phyloP scores from a whole-genome alignment of 2,113 vertebrate genomes.

The Pteropus alecto region DNA sequence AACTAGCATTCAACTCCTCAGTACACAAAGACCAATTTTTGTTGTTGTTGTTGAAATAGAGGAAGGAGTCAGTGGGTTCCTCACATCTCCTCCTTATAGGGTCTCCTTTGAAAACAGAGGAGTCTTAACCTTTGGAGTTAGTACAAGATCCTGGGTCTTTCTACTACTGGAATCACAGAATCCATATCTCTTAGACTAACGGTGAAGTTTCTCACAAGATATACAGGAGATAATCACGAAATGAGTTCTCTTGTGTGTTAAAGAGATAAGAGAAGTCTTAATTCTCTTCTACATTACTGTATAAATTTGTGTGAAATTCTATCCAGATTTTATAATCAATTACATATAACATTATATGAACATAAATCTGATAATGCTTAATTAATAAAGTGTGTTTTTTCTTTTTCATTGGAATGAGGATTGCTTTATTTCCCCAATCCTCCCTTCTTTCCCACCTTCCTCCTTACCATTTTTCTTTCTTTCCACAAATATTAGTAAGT shows the following conservation, averaged over 20 bases:
- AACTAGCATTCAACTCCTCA: background rate
- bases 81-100: rapidly evolving
- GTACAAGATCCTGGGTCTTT: background rate
- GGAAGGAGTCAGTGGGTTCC: background rate
- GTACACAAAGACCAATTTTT: background rate
- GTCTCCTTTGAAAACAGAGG: background rate
- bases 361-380: background rate
- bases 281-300: background rate
- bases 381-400: background rate
- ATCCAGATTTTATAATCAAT: background rate
- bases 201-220: background rate
- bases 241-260: background rate
- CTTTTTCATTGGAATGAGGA: background rate
- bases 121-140: background rate
- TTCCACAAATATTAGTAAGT: background rate
- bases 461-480: background rate
- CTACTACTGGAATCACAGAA: background rate
- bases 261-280: background rate
- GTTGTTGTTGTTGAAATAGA: background rate
- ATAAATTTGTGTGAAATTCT: background rate
- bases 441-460: background rate
- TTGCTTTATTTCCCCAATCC: background rate
- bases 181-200: background rate
- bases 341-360: background rate
- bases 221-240: background rate